A percentile compares a stretch with the other conserved stretches of the same genome.
phyloP scores from a whole-genome alignment of 2,888 invertebrate species.

The Sthenelais limicola region DNA sequence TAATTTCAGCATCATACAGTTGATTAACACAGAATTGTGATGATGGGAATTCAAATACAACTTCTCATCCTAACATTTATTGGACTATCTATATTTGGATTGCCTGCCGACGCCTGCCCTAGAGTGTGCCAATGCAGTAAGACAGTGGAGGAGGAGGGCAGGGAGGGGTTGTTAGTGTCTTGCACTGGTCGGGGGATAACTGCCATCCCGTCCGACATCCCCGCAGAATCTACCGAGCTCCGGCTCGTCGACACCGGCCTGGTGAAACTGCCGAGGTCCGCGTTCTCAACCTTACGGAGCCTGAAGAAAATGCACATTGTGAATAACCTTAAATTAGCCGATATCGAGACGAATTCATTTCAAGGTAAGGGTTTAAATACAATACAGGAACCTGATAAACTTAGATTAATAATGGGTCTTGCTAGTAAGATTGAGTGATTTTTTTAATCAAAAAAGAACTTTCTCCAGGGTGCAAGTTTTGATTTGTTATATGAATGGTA shows the following conservation, averaged over 20 bases:
- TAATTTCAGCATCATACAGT: too few species aligned
- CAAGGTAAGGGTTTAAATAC: too few species aligned
- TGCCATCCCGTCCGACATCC: not conserved
- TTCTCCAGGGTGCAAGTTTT: too few species aligned
- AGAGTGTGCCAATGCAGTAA: not conserved
- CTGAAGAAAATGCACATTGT: not conserved
- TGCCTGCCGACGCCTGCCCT: constrained; percentile 18
- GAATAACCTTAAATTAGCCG: not conserved
- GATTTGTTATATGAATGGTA: too few species aligned
- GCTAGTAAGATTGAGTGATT: too few species aligned
- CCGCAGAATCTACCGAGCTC: constrained; percentile 1
- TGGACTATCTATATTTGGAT: too few species aligned
- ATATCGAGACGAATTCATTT: not conserved
- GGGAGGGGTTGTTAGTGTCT: not conserved
- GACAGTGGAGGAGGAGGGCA: not conserved
- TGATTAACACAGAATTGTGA: too few species aligned
- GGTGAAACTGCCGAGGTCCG: not conserved
- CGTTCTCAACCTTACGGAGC: not conserved
- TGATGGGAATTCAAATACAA: too few species aligned
- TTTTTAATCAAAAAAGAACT: too few species aligned
- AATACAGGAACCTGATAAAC: too few species aligned
- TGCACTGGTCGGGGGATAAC: constrained; percentile 1
- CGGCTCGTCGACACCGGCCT: constrained; percentile 4
- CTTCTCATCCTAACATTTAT: too few species aligned
- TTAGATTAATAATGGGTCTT: too few species aligned